These are phyloP conservation scores for Chionomys nivalis DNA, from an alignment of 2,113 vertebrate genomes.

Conservation along the genomic window DNA sequence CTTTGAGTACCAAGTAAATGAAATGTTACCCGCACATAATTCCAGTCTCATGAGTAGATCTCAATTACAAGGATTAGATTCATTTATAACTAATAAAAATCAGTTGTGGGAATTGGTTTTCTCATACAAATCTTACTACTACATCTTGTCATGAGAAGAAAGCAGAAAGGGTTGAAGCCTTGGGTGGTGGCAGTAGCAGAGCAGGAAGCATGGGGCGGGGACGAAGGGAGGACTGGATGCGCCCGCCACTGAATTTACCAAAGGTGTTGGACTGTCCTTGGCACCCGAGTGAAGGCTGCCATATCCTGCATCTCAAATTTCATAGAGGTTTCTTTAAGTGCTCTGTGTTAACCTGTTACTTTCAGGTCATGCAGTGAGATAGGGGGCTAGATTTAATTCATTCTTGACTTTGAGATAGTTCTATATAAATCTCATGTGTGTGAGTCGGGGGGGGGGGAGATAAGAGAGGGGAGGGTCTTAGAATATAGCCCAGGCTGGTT, in stretches of 20 bases:
- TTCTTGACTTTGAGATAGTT: conserved; percentile 39
- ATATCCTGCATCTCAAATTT: conserved; percentile 20
- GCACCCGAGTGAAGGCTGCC: not conserved
- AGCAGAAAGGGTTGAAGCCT: not conserved
- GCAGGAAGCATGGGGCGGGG: not conserved
- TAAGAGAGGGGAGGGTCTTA: not conserved
- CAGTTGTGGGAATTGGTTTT: not conserved
- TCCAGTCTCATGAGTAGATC: not conserved
- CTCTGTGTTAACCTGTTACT: not conserved
- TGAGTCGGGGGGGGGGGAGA: no score
- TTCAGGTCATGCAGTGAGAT: conserved; percentile 27
- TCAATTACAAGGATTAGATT: not conserved
- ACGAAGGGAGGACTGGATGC: not conserved
- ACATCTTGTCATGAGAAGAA: conserved; percentile 3
- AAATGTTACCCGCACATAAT: not conserved
- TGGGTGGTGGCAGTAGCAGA: not conserved
- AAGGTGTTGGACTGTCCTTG: not conserved
- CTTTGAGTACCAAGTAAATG: not conserved
- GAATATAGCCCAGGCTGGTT: not conserved
- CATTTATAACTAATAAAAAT: conserved; percentile 32
- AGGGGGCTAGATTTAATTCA: not conserved
- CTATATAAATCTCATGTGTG: not conserved
- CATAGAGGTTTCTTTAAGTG: conserved; percentile 7
- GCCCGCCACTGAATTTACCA: not conserved
- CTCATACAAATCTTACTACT: not conserved